Conservation (phyloP, 1,140 invertebrate genomes). For the Episyrphus balteatus region DNA sequence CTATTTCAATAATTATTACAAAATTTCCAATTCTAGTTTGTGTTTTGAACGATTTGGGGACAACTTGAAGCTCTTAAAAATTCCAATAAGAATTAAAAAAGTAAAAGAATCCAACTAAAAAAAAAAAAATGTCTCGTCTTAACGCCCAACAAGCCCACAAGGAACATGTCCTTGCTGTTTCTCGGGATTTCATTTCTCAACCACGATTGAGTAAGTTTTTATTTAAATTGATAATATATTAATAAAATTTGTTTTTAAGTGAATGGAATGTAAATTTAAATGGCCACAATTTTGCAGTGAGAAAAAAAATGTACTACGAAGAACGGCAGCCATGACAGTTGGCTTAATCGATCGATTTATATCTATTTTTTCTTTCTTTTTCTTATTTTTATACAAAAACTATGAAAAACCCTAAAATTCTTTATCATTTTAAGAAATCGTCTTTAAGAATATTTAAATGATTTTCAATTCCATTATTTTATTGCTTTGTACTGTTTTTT, state of each 20-base stretch:
- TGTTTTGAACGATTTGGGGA: background rate
- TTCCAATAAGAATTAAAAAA: conserved; percentile 5
- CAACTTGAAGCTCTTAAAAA: background rate
- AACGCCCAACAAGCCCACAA: conserved; percentile 43
- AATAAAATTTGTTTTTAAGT: too few species aligned
- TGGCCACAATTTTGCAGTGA: too few species aligned
- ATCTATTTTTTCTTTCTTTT: too few species aligned
- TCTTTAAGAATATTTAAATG: too few species aligned
- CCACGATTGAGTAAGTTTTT: conserved; percentile 86
- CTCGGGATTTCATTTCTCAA: conserved; percentile 93
- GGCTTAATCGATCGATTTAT: background rate
- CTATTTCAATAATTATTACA: background rate
- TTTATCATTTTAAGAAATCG: too few species aligned
- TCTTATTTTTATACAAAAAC: too few species aligned
- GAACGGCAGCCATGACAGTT: conserved; percentile 4
- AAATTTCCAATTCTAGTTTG: too few species aligned
- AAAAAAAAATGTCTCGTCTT: conserved; percentile 8
- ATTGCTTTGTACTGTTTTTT: too few species aligned
- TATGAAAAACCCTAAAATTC: too few species aligned
- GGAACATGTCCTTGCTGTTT: conserved; percentile 84
- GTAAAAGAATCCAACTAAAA: background rate
- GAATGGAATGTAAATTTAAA: too few species aligned
- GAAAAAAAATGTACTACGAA: background rate
- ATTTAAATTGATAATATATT: too few species aligned
- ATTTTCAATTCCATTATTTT: too few species aligned